phyloP scores from a whole-genome alignment of 2,797 vertebrate species.

The Pantherophis alleghaniensis region DNA sequence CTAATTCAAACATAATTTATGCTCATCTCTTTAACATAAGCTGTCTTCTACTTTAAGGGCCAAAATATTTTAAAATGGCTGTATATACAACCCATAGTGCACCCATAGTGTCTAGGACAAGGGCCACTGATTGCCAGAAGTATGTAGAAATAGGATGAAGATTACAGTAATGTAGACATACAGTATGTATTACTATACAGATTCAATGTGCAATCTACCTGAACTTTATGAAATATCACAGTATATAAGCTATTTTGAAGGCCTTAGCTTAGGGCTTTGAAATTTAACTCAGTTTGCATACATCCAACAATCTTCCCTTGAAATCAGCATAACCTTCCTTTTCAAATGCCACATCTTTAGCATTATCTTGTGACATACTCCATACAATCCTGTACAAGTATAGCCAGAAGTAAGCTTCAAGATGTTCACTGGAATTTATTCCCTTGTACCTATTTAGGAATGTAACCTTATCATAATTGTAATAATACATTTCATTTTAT shows the following conservation, averaged over 20 bases:
- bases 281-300: neutral
- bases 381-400: neutral
- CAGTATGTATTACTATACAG: neutral
- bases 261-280: neutral
- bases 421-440: neutral
- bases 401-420: neutral
- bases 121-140: neutral
- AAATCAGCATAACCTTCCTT: neutral
- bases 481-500: neutral
- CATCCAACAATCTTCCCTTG: neutral
- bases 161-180: neutral
- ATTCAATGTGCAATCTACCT: neutral
- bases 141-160: neutral
- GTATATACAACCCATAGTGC: neutral
- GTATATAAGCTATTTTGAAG: neutral
- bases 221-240: neutral
- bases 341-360: neutral
- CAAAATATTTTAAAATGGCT: neutral
- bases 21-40: neutral
- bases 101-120: neutral
- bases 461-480: neutral
- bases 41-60: neutral
- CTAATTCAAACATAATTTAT: neutral
- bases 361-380: neutral
- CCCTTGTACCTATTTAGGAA: neutral